A percentile compares a stretch with the other conserved stretches of the same genome.
These are phyloP conservation scores for Eucidaris tribuloides DNA, from an alignment of 35 echinoderm and acorn worm genomes.

Conservation along the genomic window DNA sequence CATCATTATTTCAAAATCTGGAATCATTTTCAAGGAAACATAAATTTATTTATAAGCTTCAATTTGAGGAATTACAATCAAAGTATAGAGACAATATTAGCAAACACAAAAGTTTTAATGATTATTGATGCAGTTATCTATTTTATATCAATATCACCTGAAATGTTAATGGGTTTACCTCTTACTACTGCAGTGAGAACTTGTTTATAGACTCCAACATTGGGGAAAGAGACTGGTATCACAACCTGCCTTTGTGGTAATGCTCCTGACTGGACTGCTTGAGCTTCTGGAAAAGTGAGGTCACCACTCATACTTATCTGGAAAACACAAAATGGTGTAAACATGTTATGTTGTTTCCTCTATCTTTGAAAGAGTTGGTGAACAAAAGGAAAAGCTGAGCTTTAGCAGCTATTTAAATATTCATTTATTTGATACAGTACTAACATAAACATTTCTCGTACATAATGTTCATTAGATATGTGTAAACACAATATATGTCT, in stretches of 20 bases:
- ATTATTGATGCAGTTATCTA: neutral
- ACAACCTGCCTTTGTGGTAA: conserved; percentile 49
- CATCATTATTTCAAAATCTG: too few species aligned
- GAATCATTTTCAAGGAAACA: neutral
- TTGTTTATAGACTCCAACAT: conserved; percentile 66
- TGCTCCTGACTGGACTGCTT: conserved; percentile 15
- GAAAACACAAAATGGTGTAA: neutral
- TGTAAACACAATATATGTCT: too few species aligned
- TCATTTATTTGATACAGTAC: too few species aligned
- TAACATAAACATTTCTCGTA: too few species aligned
- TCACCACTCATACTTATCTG: conserved; percentile 51
- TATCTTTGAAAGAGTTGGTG: neutral
- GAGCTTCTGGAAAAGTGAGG: conserved; percentile 54
- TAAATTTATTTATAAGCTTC: neutral
- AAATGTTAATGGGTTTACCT: conserved; percentile 42
- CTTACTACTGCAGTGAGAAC: conserved; percentile 62
- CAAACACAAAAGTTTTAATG: neutral
- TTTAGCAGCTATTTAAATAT: too few species aligned
- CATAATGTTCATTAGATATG: too few species aligned
- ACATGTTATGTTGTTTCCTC: neutral
- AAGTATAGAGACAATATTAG: neutral
- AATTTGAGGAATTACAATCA: neutral
- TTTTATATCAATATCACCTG: neutral
- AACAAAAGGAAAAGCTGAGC: too few species aligned
- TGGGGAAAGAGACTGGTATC: conserved; percentile 60